Evolutionary conservation across 2,113 vertebrate species (phyloP).

Genomic region (Tragelaphus imberbis): DNA sequence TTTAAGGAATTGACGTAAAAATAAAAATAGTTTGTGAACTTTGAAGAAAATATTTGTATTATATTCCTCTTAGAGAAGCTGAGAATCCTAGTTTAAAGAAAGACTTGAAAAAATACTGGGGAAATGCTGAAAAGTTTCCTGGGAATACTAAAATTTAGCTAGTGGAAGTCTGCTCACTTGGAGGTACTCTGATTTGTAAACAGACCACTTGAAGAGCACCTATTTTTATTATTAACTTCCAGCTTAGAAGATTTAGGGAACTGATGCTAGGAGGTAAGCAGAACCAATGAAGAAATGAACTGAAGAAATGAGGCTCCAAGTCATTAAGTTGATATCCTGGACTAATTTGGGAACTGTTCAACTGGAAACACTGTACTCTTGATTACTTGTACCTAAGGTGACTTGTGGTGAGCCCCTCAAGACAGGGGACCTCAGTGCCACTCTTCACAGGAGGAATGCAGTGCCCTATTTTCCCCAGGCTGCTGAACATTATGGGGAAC

Average conservation of each 20-base stretch:
- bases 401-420: background rate
- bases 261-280: background rate
- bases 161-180: background rate
- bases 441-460: background rate
- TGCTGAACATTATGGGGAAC: background rate
- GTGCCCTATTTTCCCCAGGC: background rate
- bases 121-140: background rate
- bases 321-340: background rate
- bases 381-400: background rate
- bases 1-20: background rate
- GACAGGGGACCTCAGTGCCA: background rate
- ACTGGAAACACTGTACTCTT: background rate
- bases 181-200: background rate
- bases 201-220: background rate
- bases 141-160: background rate
- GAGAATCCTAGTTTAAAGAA: background rate
- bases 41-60: conserved; percentile 18
- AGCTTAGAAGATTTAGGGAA: background rate
- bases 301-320: background rate
- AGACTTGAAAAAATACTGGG: background rate
- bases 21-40: background rate
- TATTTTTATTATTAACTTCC: background rate
- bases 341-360: background rate
- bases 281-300: background rate
- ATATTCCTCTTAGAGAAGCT: background rate